Evolutionary conservation across 1,140 invertebrate genomes (phyloP).

Genomic region (Zaprionus lachaisei): DNA sequence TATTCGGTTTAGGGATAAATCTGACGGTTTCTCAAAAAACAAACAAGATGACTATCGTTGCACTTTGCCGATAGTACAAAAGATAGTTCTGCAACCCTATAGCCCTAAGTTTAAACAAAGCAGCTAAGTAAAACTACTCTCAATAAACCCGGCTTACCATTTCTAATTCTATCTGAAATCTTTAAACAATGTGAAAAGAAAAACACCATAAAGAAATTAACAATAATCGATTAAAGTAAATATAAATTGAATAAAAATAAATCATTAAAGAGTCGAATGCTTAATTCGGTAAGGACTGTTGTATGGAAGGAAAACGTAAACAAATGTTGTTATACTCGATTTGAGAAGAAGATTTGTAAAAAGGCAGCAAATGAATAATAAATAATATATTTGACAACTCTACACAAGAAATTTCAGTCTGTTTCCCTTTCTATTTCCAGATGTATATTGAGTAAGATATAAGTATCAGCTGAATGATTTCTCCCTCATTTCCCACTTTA

Average conservation of each 20-base stretch:
- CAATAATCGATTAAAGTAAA: constrained; percentile 37
- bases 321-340: constrained; percentile 60
- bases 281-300: constrained; percentile 23
- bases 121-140: constrained; percentile 24
- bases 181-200: constrained; percentile 7
- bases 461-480: background rate
- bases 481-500: background rate
- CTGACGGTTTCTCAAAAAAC: background rate
- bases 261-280: constrained; percentile 28
- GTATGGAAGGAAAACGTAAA: constrained; percentile 40
- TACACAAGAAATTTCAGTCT: background rate
- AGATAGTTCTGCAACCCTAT: background rate
- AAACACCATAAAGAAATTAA: constrained; percentile 16
- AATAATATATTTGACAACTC: constrained; percentile 68
- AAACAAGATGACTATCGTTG: constrained; percentile 1
- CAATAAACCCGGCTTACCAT: constrained; percentile 26
- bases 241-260: constrained; percentile 27
- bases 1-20: background rate
- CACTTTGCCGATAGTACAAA: constrained; percentile 1
- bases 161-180: constrained; percentile 11
- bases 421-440: background rate
- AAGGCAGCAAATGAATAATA: constrained; percentile 68
- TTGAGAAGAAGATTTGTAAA: constrained; percentile 63
- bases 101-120: constrained; percentile 27
- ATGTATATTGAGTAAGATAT: background rate